Percentiles rank a stretch among this genome's conserved stretches.
These are phyloP conservation scores for Gandaritis pyraliata DNA, from an alignment of 2,888 invertebrate genomes.

Conservation along the genomic window DNA sequence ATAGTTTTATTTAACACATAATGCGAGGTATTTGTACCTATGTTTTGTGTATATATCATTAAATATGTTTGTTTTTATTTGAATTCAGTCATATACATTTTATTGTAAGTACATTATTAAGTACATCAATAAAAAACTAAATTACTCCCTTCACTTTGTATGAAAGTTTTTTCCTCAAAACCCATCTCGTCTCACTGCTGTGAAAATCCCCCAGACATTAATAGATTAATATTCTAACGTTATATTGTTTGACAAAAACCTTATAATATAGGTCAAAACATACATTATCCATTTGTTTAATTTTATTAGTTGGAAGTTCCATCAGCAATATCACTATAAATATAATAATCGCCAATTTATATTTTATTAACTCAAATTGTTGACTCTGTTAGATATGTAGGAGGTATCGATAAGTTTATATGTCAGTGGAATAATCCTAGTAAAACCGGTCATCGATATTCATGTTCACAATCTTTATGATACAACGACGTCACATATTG, in stretches of 20 bases:
- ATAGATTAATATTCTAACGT: no score
- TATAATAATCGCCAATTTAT: no score
- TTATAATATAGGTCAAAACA: not conserved
- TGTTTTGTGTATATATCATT: no score
- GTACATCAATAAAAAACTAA: no score
- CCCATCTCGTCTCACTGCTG: not conserved
- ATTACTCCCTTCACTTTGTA: not conserved
- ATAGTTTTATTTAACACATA: not conserved
- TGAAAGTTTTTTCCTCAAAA: not conserved
- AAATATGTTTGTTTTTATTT: not conserved
- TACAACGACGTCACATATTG: slow-evolving; percentile 26
- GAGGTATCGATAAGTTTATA: slow-evolving; percentile 4
- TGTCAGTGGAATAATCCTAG: slow-evolving; percentile 31
- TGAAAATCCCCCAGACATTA: not conserved
- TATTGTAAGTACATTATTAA: not conserved
- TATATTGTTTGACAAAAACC: not conserved
- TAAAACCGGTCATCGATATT: slow-evolving; percentile 33
- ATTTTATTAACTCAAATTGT: slow-evolving; percentile 13
- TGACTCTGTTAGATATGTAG: slow-evolving; percentile 3
- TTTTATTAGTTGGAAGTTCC: no score
- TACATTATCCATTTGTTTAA: no score
- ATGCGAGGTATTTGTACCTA: not conserved
- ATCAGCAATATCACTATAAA: no score
- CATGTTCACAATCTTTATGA: slow-evolving; percentile 26
- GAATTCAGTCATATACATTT: not conserved